phyloP scores from a whole-genome alignment of 1,140 invertebrate genomes.

The Tetraneura akinire region DNA sequence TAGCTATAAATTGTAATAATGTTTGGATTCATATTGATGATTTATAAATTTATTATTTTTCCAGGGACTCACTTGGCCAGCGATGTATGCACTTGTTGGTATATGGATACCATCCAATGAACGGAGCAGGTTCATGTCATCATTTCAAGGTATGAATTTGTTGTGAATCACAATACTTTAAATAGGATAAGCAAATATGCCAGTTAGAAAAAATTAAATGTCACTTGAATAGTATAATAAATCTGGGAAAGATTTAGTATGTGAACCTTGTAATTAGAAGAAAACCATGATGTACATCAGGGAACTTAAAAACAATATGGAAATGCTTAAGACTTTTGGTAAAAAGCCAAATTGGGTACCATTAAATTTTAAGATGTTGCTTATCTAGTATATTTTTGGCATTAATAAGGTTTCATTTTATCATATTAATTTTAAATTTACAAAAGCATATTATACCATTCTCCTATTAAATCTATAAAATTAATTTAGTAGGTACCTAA shows the following conservation, averaged over 20 bases:
- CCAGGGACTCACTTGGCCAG: conserved; percentile 81
- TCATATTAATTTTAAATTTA: not conserved
- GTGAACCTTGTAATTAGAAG: conserved; percentile 1
- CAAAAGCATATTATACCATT: too few relatives aligned
- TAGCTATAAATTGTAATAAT: too few relatives aligned
- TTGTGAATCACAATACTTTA: conserved; percentile 13
- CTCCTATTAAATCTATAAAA: too few relatives aligned
- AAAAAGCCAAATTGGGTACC: not conserved
- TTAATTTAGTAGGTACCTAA: too few relatives aligned
- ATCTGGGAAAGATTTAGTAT: not conserved
- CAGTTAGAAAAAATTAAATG: conserved; percentile 33
- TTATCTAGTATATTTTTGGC: conserved; percentile 5
- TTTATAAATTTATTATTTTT: conserved; percentile 53
- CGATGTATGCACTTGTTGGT: conserved; percentile 82
- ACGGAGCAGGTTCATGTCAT: conserved; percentile 75
- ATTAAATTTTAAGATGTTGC: not conserved
- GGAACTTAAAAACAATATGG: not conserved
- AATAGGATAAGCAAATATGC: conserved; percentile 36
- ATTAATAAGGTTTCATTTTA: not conserved
- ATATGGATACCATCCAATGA: conserved; percentile 81
- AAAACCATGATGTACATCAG: not conserved
- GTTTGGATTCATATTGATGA: not conserved
- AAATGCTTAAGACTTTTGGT: conserved; percentile 11
- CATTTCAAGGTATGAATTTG: conserved; percentile 67
- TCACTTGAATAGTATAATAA: conserved; percentile 15